These are phyloP conservation scores for Micronycteris hirsuta DNA, from an alignment of 2,113 vertebrate species.

Conservation along the genomic window DNA sequence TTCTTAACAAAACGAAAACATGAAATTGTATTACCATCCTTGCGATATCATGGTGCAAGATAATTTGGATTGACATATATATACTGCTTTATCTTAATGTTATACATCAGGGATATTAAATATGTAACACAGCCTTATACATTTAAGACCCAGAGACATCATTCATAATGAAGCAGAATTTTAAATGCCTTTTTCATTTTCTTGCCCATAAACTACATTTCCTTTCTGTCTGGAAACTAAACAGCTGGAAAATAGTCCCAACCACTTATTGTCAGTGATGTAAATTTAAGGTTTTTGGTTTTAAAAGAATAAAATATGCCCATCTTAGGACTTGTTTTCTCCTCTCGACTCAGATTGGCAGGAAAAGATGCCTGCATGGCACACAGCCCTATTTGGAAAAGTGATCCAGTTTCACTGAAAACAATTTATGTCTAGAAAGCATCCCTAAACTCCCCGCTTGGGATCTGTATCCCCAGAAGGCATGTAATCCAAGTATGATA, in stretches of 20 bases:
- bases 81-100: not conserved
- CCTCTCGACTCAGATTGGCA: not conserved
- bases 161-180: slow-evolving; percentile 27
- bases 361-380: not conserved
- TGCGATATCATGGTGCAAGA: not conserved
- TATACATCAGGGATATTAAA: not conserved
- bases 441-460: not conserved
- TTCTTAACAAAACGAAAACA: not conserved
- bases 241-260: not conserved
- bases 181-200: slow-evolving; percentile 1
- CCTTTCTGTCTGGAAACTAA: slow-evolving; percentile 50
- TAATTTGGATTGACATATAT: not conserved
- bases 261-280: slow-evolving; percentile 21
- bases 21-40: not conserved
- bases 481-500: slow-evolving; percentile 12
- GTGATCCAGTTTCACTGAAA: not conserved
- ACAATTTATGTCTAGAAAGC: not conserved
- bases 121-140: not conserved
- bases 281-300: slow-evolving; percentile 41
- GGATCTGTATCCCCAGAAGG: not conserved
- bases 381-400: not conserved
- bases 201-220: slow-evolving; percentile 10
- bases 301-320: not conserved
- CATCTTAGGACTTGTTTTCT: not conserved
- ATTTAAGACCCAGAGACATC: slow-evolving; percentile 33